Conservation (phyloP, 1,140 invertebrate species). For the Paraescarpia echinospica region DNA sequence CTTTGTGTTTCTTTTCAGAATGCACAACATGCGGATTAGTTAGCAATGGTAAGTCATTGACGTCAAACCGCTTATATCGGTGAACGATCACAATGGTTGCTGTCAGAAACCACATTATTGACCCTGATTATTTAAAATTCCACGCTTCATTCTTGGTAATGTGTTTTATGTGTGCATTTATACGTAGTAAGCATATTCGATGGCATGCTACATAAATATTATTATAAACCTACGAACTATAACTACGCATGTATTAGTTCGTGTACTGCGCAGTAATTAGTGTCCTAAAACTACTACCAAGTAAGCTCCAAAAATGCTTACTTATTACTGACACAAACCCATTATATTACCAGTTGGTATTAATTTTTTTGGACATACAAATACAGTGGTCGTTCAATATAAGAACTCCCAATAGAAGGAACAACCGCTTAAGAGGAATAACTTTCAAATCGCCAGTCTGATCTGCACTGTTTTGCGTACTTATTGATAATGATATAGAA, state of each 20-base stretch:
- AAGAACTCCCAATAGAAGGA: too few relatives aligned
- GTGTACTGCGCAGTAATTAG: too few relatives aligned
- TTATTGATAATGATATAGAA: too few relatives aligned
- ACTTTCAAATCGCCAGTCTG: too few relatives aligned
- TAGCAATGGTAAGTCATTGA: not conserved
- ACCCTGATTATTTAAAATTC: not conserved
- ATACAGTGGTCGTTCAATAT: too few relatives aligned
- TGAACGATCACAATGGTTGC: not conserved
- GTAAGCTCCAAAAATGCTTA: too few relatives aligned
- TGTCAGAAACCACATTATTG: not conserved
- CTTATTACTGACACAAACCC: too few relatives aligned
- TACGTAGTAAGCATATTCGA: not conserved
- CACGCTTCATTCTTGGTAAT: not conserved
- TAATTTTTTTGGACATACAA: too few relatives aligned
- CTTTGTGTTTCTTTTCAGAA: not conserved
- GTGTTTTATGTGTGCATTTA: not conserved
- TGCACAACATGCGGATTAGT: not conserved
- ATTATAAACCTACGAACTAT: not conserved
- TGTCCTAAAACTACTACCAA: too few relatives aligned
- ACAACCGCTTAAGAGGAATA: too few relatives aligned
- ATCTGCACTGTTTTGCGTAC: too few relatives aligned
- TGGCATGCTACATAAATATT: not conserved
- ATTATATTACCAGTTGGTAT: too few relatives aligned
- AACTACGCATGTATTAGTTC: not conserved
- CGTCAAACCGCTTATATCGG: not conserved